Base-by-base conservation (phyloP, 2,888 invertebrate species). In the Heliconius hortense region DNA sequence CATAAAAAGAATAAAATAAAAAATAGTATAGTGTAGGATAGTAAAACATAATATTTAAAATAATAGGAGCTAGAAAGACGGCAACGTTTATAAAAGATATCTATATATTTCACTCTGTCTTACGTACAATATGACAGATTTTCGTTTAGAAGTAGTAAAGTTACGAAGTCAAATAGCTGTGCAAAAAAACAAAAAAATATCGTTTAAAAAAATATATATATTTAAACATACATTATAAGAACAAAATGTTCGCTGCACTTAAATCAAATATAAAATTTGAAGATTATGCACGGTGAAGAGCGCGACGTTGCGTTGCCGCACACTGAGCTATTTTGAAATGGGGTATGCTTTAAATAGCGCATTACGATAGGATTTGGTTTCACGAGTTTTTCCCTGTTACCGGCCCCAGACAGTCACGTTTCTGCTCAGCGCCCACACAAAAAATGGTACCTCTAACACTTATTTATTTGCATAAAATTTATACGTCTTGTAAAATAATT, bases 281-380 rank as follows among this genome's bases (percentile, higher is more conserved):
- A 90, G 90, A 93, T 92, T 93, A 93, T 93, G 92, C 91, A 91
- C 86, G 87, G 82, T 88, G 88, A 86, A 86, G 89, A 90, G 89
- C 91, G 90, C 90, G 92, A 87, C 91, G 92, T 85, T 90, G 89
- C 89, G 92, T 90, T 92, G 90, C 91, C 92, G 91, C 93, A 90
- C 90, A 88, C 88, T 85, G 88, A 84, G 91, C 88, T 94, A 94
- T 94, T 94, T 94, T 89, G 90, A 90, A 89, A 92, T 89, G 89
- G 90, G 93, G 92, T 93, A 92, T 91, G 92, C 93, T 94, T 92
- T 90, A 94, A 94, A 94, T 94, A 94, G 93, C 91, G 86, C 89
- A 93, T 93, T 91, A 92, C 94, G 93, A 92, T 94, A 93, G 94
- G 89, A 94, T 94, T 93, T 92, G 89, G 93, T 94, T 94, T 93